Evolutionary conservation across 2,888 invertebrate species (phyloP).

Genomic region (Drosophila merina): DNA sequence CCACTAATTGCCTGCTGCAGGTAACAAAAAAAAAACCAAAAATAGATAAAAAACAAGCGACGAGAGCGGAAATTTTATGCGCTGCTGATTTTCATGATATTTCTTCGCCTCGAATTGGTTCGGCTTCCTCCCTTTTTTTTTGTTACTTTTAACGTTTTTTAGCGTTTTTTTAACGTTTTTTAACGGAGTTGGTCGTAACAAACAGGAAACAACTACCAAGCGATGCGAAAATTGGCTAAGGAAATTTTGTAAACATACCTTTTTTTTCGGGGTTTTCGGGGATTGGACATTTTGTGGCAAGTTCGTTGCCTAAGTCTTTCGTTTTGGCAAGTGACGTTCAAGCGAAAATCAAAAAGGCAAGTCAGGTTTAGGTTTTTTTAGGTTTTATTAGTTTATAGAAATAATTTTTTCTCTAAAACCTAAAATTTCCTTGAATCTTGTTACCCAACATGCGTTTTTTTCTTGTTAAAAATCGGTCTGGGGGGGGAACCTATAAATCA

Average conservation of each 20-base stretch:
- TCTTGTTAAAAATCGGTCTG: constrained; percentile 13
- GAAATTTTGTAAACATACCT: constrained; percentile 45
- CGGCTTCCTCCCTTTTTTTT: constrained; percentile 57
- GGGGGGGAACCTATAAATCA: constrained; percentile 19
- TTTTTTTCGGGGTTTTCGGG: constrained; percentile 12
- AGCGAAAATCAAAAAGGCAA: neutral
- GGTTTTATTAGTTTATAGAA: neutral
- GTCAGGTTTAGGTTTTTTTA: neutral
- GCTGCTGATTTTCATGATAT: constrained; percentile 53
- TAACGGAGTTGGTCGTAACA: constrained; percentile 63
- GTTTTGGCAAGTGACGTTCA: constrained; percentile 48
- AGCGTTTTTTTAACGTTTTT: neutral
- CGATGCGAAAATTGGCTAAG: constrained; percentile 71
- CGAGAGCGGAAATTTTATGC: constrained; percentile 68
- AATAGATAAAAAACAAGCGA: constrained; percentile 2
- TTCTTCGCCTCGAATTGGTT: constrained; percentile 19
- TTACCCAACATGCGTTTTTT: neutral
- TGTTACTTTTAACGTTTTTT: constrained; percentile 9
- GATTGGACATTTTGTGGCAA: constrained; percentile 33
- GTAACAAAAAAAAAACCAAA: neutral
- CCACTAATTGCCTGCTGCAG: constrained; percentile 25
- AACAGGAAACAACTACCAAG: constrained; percentile 67
- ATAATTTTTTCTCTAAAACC: neutral
- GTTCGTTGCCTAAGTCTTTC: constrained; percentile 80
- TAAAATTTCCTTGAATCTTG: too few species aligned